These are phyloP conservation scores for Pseudolycoriella hygida DNA, from an alignment of 2,888 invertebrate genomes.

Conservation along the genomic window DNA sequence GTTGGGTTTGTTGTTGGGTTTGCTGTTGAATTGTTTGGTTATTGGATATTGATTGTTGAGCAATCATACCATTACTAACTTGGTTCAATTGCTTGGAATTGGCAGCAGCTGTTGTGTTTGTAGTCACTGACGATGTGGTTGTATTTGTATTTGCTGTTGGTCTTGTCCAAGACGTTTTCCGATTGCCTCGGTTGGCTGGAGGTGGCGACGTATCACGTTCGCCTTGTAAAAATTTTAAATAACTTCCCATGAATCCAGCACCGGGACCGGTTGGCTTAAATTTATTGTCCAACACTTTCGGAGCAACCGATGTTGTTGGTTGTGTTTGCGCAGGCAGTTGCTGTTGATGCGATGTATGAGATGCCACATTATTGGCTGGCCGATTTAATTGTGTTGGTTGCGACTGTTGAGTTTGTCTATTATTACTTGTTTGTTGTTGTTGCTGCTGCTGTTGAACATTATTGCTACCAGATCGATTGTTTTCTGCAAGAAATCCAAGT, in stretches of 20 bases:
- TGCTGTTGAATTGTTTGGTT: constrained; percentile 16
- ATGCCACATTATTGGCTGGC: constrained; percentile 17
- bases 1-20: constrained; percentile 13
- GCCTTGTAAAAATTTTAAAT: constrained; percentile 67
- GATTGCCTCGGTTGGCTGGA: constrained; percentile 45
- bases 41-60: constrained; percentile 13
- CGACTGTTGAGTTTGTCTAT: constrained; percentile 25
- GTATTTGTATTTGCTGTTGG: constrained; percentile 17
- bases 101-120: constrained; percentile 31
- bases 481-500: constrained; percentile 57
- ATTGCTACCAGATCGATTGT: constrained; percentile 9
- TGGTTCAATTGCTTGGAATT: constrained; percentile 20
- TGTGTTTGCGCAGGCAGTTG: constrained; percentile 8
- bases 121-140: constrained; percentile 28
- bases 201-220: constrained; percentile 69
- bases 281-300: constrained; percentile 37
- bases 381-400: constrained; percentile 11
- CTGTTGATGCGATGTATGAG: constrained; percentile 16
- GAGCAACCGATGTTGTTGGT: constrained; percentile 20
- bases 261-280: constrained; percentile 41
- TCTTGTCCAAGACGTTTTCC: constrained; percentile 41
- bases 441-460: neutral
- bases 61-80: constrained; percentile 2
- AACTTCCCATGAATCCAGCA: constrained; percentile 73
- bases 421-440: neutral